Percentiles rank a stretch among this genome's conserved stretches.
phyloP scores from a whole-genome alignment of 2,797 vertebrate species.

The Centroberyx gerrardi region DNA sequence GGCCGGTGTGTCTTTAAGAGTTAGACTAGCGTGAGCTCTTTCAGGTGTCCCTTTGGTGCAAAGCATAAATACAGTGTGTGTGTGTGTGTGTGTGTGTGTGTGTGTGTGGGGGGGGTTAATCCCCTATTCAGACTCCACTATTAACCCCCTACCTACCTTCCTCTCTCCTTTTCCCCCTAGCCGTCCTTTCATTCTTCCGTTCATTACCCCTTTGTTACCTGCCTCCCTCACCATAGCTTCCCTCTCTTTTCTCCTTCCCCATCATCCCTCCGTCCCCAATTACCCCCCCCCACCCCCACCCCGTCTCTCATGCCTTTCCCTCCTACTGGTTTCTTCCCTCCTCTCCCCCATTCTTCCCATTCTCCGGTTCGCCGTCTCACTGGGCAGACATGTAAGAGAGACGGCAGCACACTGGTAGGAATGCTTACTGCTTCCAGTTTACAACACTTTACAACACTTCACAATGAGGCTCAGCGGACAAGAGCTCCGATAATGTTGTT shows the following conservation, averaged over 20 bases:
- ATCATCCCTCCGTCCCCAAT: slow-evolving; percentile 17
- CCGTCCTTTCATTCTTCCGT: slow-evolving; percentile 5
- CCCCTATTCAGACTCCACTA: slow-evolving; percentile 29
- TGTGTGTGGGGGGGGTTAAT: slow-evolving; percentile 33
- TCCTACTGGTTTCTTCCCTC: slow-evolving; percentile 29
- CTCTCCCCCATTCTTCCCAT: slow-evolving; percentile 13
- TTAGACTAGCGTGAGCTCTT: not conserved
- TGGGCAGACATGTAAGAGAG: not conserved
- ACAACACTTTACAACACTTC: not conserved
- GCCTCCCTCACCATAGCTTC: not conserved
- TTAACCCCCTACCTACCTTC: slow-evolving; percentile 61
- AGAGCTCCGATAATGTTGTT: slow-evolving; percentile 10
- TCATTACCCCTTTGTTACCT: not conserved
- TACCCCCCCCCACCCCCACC: not conserved
- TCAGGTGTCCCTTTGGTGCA: no score
- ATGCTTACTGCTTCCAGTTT: slow-evolving; percentile 15
- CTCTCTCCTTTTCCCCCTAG: slow-evolving; percentile 28
- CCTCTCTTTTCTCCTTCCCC: not conserved
- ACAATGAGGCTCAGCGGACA: slow-evolving; percentile 2
- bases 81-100: slow-evolving; percentile 16
- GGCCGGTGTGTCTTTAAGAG: not conserved
- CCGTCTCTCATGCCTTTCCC: slow-evolving; percentile 15
- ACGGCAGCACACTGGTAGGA: slow-evolving; percentile 34
- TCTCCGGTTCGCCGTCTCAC: slow-evolving; percentile 21
- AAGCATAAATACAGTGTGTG: slow-evolving; percentile 5